These are phyloP conservation scores for Tonatia bakeri DNA, from an alignment of 2,113 vertebrate genomes.

Conservation along the genomic window DNA sequence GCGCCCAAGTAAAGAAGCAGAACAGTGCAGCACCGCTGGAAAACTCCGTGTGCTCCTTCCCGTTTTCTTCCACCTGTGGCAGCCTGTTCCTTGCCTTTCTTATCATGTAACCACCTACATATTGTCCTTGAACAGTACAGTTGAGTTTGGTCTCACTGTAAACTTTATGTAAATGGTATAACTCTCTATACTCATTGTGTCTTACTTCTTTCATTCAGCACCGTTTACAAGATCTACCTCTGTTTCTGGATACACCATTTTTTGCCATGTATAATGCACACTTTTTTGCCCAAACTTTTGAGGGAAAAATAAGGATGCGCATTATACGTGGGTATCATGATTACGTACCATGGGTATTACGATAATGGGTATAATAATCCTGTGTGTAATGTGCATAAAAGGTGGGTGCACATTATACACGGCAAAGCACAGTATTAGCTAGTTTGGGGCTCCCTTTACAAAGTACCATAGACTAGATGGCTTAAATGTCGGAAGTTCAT, in stretches of 20 bases:
- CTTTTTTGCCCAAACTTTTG: too few relatives aligned
- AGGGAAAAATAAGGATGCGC: too few relatives aligned
- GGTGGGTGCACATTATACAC: too few relatives aligned
- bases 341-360: too few relatives aligned
- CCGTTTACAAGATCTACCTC: not conserved
- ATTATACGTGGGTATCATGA: too few relatives aligned
- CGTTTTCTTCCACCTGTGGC: not conserved
- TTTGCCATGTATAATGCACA: too few relatives aligned
- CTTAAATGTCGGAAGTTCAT: not conserved
- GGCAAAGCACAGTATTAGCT: not conserved
- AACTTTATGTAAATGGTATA: not conserved
- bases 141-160: not conserved
- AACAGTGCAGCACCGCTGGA: not conserved
- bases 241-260: not conserved
- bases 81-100: not conserved
- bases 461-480: not conserved
- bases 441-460: not conserved
- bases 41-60: not conserved
- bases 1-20: not conserved
- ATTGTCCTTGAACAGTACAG: not conserved
- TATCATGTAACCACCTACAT: not conserved
- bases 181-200: not conserved
- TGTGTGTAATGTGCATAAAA: too few relatives aligned
- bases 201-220: not conserved
- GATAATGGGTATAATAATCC: too few relatives aligned